Base-by-base conservation (phyloP, 2,888 invertebrate genomes). In the Drosophila glabriapex region DNA sequence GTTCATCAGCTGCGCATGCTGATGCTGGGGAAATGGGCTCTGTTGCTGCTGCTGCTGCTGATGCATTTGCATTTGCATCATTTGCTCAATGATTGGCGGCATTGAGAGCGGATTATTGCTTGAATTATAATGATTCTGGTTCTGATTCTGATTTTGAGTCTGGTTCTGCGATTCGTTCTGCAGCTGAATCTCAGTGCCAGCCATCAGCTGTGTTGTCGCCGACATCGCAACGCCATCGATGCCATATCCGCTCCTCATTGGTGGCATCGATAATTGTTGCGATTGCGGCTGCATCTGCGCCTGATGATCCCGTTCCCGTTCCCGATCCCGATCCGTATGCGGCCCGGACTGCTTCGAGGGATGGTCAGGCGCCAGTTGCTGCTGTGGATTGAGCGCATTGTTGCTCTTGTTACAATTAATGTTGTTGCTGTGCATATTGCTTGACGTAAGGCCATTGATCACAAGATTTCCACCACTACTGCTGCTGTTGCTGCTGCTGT, bases 361-460 rank as follows among this genome's bases (percentile, higher is more conserved):
- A 63, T 80, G 79, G 46, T 78, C 74, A 54, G 73, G 58, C 37
- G 79, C 58, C 54, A 84, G 53, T 63, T 83, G 90, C 66, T 85
- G 91, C 58, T 56, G 80, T 65, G 9, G n/a, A 39, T 56, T 46
- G 46, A 46, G 41, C 22, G 63, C 46, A 56, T 68, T 79, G 50
- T 70, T 84, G 66, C 65, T 89, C 41, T 74, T 85, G 76, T 66
- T 85, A 60, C 54, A 69, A 25, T 66, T 77, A 22, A 80, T 76
- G 39, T 89, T 84, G 54, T 83, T 85, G 59, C 79, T 89, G 55
- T 58, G 58, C 22, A 87, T 92, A 83, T 90, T 91, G 89, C 85
- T 91, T 84, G 91, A 82, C 74, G 92, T 91, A 85, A 92, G 91
- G 83, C 92, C 92, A 76, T 92, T 92, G 79, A 92, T 91, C 77